Conservation (phyloP, 1,140 invertebrate species). For the Pseudoatta argentina region DNA sequence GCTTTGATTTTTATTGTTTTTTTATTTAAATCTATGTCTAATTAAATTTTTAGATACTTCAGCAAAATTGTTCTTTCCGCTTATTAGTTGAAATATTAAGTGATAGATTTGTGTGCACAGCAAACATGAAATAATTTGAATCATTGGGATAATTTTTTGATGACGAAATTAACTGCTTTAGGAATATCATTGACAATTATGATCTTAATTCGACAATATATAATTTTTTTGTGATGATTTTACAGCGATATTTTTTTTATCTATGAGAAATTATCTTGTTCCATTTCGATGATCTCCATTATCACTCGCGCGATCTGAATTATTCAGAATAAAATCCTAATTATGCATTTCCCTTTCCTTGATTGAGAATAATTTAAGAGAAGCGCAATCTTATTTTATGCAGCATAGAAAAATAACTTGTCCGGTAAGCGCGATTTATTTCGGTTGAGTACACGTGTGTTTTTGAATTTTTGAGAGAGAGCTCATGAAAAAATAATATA, state of each 20-base stretch:
- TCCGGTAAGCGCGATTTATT: background rate
- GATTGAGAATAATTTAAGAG: background rate
- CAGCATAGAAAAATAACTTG: background rate
- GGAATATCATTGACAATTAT: background rate
- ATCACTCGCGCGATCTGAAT: background rate
- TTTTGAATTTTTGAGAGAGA: background rate
- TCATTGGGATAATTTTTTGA: background rate
- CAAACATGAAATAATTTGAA: background rate
- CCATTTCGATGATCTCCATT: background rate
- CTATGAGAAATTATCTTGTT: background rate
- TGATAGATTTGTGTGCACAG: background rate
- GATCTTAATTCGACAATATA: background rate
- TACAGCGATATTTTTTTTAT: background rate
- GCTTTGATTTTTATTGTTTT: no score
- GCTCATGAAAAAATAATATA: constrained; percentile 9
- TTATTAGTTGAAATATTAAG: background rate
- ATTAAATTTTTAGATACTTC: no score
- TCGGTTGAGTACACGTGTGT: background rate
- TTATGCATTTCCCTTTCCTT: background rate
- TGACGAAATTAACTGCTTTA: background rate
- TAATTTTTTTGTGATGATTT: background rate
- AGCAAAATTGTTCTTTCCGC: no score
- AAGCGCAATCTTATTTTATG: background rate
- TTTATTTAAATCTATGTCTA: no score
- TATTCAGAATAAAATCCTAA: background rate